phyloP scores from a whole-genome alignment of 1,140 invertebrate species.

The Trichoplusia ni region DNA sequence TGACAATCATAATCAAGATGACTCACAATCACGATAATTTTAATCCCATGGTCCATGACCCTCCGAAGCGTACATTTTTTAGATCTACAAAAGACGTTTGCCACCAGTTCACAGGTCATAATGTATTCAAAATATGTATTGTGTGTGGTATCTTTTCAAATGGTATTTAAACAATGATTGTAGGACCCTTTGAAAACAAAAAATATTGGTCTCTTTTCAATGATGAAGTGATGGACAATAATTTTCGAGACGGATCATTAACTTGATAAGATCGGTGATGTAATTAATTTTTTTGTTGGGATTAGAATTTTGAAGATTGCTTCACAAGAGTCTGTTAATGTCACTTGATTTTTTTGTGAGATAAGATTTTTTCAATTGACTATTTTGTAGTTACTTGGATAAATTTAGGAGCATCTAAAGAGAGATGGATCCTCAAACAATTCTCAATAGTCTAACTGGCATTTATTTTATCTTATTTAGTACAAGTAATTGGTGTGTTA shows the following conservation, averaged over 20 bases:
- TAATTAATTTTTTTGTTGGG: slow-evolving; percentile 48
- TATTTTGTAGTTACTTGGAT: too few species aligned
- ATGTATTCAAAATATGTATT: slow-evolving; percentile 78
- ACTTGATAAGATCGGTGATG: slow-evolving; percentile 60
- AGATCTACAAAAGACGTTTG: slow-evolving; percentile 60
- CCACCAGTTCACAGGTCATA: slow-evolving; percentile 74
- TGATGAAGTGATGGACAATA: slow-evolving; percentile 54
- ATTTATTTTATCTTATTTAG: too few species aligned
- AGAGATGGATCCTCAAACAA: too few species aligned
- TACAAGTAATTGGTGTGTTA: too few species aligned
- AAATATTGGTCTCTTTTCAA: slow-evolving; percentile 57
- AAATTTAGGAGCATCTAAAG: too few species aligned
- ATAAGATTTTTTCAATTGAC: too few species aligned
- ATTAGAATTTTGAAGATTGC: slow-evolving; percentile 1
- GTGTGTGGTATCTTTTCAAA: slow-evolving; percentile 57
- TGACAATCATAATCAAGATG: slow-evolving; percentile 57
- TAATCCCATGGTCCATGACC: slow-evolving; percentile 67
- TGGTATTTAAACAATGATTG: slow-evolving; percentile 65
- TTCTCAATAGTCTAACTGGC: too few species aligned
- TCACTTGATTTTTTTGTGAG: too few species aligned
- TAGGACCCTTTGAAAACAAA: slow-evolving; percentile 58
- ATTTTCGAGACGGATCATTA: slow-evolving; percentile 69
- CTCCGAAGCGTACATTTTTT: slow-evolving; percentile 57
- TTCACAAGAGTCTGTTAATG: slow-evolving; percentile 45
- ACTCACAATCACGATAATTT: slow-evolving; percentile 59